Conservation (phyloP, 2,113 vertebrate genomes). For the Spheniscus mendiculus region DNA sequence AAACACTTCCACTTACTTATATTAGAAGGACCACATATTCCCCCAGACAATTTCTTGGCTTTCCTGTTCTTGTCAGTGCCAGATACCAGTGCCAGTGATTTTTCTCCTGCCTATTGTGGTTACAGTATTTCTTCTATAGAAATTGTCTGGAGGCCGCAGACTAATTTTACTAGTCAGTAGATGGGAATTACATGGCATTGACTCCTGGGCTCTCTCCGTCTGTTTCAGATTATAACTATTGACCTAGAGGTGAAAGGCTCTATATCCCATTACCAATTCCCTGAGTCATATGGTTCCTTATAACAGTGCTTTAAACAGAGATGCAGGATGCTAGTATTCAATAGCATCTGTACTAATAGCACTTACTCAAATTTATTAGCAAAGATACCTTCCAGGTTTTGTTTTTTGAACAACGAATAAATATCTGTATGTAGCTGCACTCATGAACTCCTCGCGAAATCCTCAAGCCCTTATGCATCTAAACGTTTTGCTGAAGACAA, state of each 20-base stretch:
- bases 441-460: not conserved
- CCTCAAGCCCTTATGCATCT: not conserved
- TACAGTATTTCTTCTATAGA: not conserved
- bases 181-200: not conserved
- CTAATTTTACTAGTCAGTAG: not conserved
- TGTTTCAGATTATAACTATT: conserved; percentile 20
- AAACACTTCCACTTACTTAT: not conserved
- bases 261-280: conserved; percentile 10
- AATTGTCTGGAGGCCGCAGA: conserved; percentile 2
- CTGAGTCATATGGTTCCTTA: not conserved
- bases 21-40: not conserved
- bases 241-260: conserved; percentile 25
- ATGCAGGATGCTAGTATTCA: not conserved
- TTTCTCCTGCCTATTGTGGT: not conserved
- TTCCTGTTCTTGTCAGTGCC: not conserved
- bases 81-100: not conserved
- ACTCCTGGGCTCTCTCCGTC: not conserved
- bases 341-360: not conserved
- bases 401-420: not conserved
- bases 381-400: not conserved
- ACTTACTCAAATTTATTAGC: not conserved
- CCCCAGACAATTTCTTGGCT: not conserved
- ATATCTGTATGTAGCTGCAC: not conserved
- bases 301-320: not conserved
- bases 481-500: not conserved